A percentile compares a stretch with the other conserved stretches of the same genome.
Conservation (phyloP, 1,140 invertebrate genomes). For the Hypsibius dujardini region DNA sequence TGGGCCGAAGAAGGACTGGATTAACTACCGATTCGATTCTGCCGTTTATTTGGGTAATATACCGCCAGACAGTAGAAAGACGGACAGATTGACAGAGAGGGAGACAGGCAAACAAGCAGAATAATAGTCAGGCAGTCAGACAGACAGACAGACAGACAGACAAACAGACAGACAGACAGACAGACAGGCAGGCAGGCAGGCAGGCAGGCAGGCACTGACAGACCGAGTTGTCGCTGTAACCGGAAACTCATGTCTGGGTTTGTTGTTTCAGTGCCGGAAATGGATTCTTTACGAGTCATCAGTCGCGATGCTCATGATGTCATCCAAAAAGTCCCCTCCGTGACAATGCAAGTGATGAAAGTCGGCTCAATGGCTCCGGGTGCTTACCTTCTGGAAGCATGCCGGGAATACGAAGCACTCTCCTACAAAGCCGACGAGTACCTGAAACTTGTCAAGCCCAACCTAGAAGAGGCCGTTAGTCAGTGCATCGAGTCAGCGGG, state of each 20-base stretch:
- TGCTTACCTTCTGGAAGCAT: conserved; percentile 74
- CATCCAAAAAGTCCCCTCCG: conserved; percentile 48
- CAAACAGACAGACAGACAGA: no score
- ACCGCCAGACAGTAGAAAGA: no score
- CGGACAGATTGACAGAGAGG: no score
- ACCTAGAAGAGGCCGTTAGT: conserved; percentile 52
- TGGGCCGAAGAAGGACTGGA: conserved; percentile 54
- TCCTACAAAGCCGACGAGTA: conserved; percentile 83
- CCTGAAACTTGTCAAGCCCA: conserved; percentile 60
- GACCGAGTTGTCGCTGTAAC: no score
- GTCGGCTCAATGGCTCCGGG: conserved; percentile 80
- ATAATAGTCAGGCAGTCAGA: no score
- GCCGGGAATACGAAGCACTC: conserved; percentile 56
- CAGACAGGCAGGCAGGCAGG: no score
- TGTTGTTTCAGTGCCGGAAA: conserved; percentile 47
- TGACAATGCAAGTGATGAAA: conserved; percentile 62
- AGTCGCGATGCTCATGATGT: conserved; percentile 64
- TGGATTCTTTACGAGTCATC: conserved; percentile 71
- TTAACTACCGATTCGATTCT: conserved; percentile 44
- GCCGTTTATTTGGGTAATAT: conserved; percentile 43
- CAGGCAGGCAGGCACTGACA: no score
- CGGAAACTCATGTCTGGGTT: conserved; percentile 28
- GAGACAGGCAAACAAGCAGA: no score
- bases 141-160: no score
- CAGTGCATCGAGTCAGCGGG: conserved; percentile 80